Evolutionary conservation across 2,113 vertebrate species (phyloP), one percentile per base, ranked within the genome.

Genomic region (Nestor notabilis): DNA sequence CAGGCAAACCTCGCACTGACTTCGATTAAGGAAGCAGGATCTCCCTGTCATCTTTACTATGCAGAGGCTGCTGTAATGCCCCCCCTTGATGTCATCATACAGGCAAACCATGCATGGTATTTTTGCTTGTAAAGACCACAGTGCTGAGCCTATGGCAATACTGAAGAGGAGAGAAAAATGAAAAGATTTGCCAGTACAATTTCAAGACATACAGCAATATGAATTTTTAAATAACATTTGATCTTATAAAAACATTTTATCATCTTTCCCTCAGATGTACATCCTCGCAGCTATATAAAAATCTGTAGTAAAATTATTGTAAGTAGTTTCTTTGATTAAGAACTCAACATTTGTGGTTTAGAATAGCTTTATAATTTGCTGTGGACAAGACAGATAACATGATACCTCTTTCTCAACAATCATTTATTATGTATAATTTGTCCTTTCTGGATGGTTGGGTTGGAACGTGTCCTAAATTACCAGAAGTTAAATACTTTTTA

Each of bases 111-210:
- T 15, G 9, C 60, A 27, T 39, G 37, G 49, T 39, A 52, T 89
- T 83, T 83, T 79, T 75, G 63, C 61, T 91, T 87, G 53, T 49
- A 65, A 37, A 95, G 81, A 65, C 47, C 27, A 2, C 24, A 13
- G 76, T 31, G 25, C 7, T 19, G 55, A 95, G 78, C 63, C 68
- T 21, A 78, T 78, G 91, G 93, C 95, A 97, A n/a, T 37, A 56
- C 87, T 69, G 71, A 91, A 97, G 97, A 95, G 89, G 87, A 92
- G 91, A 95, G 89, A 95, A 86, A 87, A 97, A 97, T 71, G 91
- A 97, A 96, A 94, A 95, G 91, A 66, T 95, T 97, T 94, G 90
- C 97, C 91, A 83, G 96, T 70, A 88, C 69, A 80, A 76, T 96
- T 83, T 78, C 91, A 95, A 97, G 91, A 90, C 94, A 94, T 93